Evolutionary conservation across 2,113 vertebrate species (phyloP).

Genomic region (Prunella fulvescens): DNA sequence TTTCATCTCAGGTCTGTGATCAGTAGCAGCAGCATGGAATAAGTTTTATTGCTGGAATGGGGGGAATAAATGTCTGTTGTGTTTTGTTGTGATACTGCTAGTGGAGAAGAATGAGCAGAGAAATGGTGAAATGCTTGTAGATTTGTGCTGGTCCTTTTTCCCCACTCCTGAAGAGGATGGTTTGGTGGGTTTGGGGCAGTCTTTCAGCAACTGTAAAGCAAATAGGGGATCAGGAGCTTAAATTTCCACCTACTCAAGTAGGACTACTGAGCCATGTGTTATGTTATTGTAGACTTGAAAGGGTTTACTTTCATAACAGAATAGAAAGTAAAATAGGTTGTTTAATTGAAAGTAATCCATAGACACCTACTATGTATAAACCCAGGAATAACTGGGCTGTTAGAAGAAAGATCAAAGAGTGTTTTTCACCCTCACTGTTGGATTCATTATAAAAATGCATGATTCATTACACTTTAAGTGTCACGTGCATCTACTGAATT

Average conservation of each 20-base stretch:
- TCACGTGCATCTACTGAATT: background rate
- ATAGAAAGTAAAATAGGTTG: background rate
- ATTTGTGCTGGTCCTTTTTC: background rate
- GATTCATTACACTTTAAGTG: background rate
- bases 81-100: background rate
- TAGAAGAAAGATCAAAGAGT: constrained; percentile 46
- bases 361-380: constrained; percentile 12
- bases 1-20: background rate
- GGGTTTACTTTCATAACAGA: background rate
- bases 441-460: constrained; percentile 32
- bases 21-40: background rate
- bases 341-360: constrained; percentile 24
- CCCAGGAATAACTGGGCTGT: background rate
- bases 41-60: background rate
- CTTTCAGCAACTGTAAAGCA: background rate
- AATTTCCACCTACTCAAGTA: background rate
- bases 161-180: background rate
- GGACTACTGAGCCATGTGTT: background rate
- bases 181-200: background rate
- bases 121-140: background rate
- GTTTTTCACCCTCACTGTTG: constrained; percentile 11
- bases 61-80: background rate
- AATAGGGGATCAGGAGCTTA: background rate
- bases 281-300: background rate
- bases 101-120: background rate